These are phyloP conservation scores for Malacosoma neustria DNA, from an alignment of 2,888 invertebrate genomes.

Conservation along the genomic window DNA sequence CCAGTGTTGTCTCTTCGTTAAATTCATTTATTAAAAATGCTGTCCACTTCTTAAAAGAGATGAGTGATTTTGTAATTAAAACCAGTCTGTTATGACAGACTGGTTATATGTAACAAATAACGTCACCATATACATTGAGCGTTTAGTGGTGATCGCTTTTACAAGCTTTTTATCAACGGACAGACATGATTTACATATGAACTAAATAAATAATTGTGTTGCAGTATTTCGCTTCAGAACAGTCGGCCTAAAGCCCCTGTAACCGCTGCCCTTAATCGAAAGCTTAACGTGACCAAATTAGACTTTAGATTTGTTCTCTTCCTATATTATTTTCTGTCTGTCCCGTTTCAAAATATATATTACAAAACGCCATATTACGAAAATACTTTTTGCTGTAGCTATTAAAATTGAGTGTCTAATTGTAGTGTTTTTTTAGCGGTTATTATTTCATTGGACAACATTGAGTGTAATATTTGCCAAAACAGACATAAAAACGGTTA, in stretches of 20 bases:
- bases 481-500: slow-evolving; percentile 1
- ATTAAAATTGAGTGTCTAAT: slow-evolving; percentile 21
- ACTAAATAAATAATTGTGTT: slow-evolving; percentile 16
- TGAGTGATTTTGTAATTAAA: slow-evolving; percentile 4
- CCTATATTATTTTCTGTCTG: slow-evolving; percentile 59
- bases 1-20: slow-evolving; percentile 39
- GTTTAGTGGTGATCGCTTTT: slow-evolving; percentile 21
- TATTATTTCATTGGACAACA: slow-evolving; percentile 27
- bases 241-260: slow-evolving; percentile 33
- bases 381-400: slow-evolving; percentile 30
- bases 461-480: slow-evolving; percentile 31
- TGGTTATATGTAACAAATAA: not conserved
- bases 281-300: slow-evolving; percentile 70
- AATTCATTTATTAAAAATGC: slow-evolving; percentile 8
- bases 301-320: slow-evolving; percentile 64
- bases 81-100: slow-evolving; percentile 9
- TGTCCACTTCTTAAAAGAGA: slow-evolving; percentile 4
- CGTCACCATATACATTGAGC: slow-evolving; percentile 15
- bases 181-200: slow-evolving; percentile 10
- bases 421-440: slow-evolving; percentile 29
- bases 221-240: slow-evolving; percentile 37
- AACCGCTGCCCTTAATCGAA: slow-evolving; percentile 57
- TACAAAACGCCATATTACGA: slow-evolving; percentile 39
- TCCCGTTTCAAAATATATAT: slow-evolving; percentile 58
- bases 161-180: slow-evolving; percentile 18